A percentile compares a stretch with the other conserved stretches of the same genome.
Conservation (phyloP, 2,113 vertebrate genomes). For the Strix uralensis region DNA sequence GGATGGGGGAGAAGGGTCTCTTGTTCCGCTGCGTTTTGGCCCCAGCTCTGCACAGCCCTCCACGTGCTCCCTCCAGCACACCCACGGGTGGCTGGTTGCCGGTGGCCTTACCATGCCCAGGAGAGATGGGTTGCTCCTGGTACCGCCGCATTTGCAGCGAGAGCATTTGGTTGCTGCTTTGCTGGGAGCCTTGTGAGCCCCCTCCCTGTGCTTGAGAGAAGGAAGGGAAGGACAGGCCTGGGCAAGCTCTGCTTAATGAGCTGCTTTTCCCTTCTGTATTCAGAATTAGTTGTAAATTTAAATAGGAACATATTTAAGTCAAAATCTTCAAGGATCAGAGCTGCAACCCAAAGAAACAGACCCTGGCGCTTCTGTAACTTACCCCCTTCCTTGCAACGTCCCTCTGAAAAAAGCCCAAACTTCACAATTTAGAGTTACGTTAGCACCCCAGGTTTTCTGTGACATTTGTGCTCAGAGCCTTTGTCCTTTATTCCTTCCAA, state of each 20-base stretch:
- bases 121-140: background rate
- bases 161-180: background rate
- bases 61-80: background rate
- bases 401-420: background rate
- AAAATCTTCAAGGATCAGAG: background rate
- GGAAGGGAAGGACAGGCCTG: background rate
- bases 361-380: background rate
- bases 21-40: background rate
- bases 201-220: background rate
- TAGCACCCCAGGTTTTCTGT: background rate
- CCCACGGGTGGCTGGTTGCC: background rate
- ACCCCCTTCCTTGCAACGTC: background rate
- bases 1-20: background rate
- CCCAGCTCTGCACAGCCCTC: background rate
- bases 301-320: background rate
- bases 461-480: background rate
- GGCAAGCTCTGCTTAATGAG: background rate
- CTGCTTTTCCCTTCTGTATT: background rate
- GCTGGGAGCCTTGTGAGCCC: background rate
- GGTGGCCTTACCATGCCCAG: background rate
- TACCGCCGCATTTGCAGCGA: background rate
- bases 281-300: background rate
- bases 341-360: background rate
- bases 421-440: fast-evolving
- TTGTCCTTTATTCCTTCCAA: background rate